Evolutionary conservation across 2,113 vertebrate genomes (phyloP).

Genomic region (Pleuronectes platessa): DNA sequence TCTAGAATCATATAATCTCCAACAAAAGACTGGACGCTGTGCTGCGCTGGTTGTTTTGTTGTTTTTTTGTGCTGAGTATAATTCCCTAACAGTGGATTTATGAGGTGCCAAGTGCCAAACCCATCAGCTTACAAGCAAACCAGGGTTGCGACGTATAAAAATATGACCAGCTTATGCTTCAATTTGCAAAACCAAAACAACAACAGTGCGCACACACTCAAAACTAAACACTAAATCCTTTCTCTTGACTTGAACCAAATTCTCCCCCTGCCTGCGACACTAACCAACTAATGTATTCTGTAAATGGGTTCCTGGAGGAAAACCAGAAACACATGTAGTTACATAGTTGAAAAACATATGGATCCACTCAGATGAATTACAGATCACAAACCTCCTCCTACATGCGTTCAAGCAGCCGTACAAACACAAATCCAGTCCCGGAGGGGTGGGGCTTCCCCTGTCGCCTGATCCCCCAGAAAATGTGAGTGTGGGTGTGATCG

Average conservation of each 20-base stretch:
- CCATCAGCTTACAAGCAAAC: conserved; percentile 10
- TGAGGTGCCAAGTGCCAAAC: conserved; percentile 1
- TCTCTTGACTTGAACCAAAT: background rate
- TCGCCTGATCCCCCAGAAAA: conserved; percentile 35
- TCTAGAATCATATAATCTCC: background rate
- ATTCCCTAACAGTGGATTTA: background rate
- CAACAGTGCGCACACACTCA: background rate
- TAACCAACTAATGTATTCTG: background rate
- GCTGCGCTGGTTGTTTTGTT: background rate
- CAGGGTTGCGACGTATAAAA: background rate
- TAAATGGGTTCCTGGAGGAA: background rate
- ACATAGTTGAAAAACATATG: conserved; percentile 2
- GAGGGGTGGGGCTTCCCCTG: conserved; percentile 58
- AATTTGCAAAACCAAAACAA: conserved; percentile 1
- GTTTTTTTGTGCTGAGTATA: conserved; percentile 10
- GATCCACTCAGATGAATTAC: background rate
- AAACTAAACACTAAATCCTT: conserved; percentile 10
- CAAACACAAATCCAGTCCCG: conserved; percentile 34
- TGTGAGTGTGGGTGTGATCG: conserved; percentile 20
- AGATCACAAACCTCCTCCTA: background rate
- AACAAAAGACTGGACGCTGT: background rate
- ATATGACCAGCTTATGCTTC: background rate
- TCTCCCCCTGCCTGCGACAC: background rate
- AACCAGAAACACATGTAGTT: background rate
- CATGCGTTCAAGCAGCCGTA: background rate